Evolutionary conservation across 2,797 vertebrate species (phyloP).

Genomic region (Hydrocynus forskahlii): DNA sequence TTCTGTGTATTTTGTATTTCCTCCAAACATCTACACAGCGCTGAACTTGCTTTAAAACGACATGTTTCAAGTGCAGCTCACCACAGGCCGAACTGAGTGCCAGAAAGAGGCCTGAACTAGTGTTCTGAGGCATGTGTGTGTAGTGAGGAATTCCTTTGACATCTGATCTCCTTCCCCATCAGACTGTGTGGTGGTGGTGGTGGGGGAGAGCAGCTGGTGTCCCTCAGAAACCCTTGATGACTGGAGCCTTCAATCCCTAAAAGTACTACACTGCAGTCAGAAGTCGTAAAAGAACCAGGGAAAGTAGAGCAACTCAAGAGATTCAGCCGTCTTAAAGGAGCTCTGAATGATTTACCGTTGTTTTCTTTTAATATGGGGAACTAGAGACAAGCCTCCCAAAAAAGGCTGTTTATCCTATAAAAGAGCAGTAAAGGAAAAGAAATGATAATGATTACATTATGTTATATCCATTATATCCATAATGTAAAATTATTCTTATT

Average conservation of each 20-base stretch:
- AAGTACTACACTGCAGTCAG: not conserved
- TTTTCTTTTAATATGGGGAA: not conserved
- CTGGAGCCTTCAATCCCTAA: constrained; percentile 29
- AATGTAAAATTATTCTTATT: too few relatives aligned
- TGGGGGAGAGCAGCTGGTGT: constrained; percentile 45
- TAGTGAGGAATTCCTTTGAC: constrained; percentile 57
- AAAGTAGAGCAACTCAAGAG: constrained; percentile 3
- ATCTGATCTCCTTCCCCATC: constrained; percentile 53
- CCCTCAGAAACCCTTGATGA: constrained; percentile 30
- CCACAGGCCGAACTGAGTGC: not conserved
- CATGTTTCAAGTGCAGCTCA: not conserved
- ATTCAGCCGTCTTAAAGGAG: not conserved
- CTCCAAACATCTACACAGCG: not conserved
- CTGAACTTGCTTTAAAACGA: not conserved
- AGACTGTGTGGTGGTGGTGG: constrained; percentile 32
- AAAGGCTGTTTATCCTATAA: not conserved
- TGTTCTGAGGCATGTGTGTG: constrained; percentile 18
- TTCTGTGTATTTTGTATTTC: not conserved
- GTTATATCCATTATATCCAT: too few relatives aligned
- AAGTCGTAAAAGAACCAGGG: not conserved
- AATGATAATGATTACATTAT: too few relatives aligned
- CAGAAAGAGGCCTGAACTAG: constrained; percentile 29
- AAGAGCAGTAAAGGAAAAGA: too few relatives aligned
- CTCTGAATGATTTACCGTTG: not conserved
- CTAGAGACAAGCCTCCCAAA: not conserved